Conservation (phyloP, 2,888 invertebrate species). For the Bellardia pandia region DNA sequence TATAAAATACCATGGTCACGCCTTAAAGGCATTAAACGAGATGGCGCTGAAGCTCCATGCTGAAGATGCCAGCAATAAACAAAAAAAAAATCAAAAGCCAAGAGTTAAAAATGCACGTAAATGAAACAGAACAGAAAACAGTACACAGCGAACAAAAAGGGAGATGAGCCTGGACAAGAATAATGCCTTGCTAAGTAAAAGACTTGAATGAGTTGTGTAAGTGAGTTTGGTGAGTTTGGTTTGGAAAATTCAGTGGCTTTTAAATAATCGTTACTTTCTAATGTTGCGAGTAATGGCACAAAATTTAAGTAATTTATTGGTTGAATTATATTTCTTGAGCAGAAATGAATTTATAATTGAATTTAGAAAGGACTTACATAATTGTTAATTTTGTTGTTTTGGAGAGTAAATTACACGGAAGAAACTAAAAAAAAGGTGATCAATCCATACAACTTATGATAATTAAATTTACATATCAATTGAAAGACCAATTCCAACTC, state of each 20-base stretch:
- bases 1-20: constrained; percentile 84
- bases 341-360: background rate
- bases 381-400: too few species aligned
- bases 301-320: constrained; percentile 37
- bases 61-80: constrained; percentile 46
- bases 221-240: constrained; percentile 3
- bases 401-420: too few species aligned
- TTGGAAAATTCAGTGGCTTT: constrained; percentile 55
- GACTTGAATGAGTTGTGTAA: constrained; percentile 30
- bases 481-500: too few species aligned
- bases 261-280: constrained; percentile 56
- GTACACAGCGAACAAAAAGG: background rate
- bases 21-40: constrained; percentile 85
- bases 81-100: constrained; percentile 23
- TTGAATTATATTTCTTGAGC: background rate
- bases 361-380: background rate
- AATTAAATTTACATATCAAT: too few species aligned
- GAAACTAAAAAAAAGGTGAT: too few species aligned
- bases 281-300: background rate
- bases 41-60: constrained; percentile 82
- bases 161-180: background rate
- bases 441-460: too few species aligned
- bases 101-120: constrained; percentile 28
- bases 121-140: background rate
- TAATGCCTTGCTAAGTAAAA: constrained; percentile 33